Conservation (phyloP, 2,113 vertebrate genomes). For the Pluvianellus socialis region DNA sequence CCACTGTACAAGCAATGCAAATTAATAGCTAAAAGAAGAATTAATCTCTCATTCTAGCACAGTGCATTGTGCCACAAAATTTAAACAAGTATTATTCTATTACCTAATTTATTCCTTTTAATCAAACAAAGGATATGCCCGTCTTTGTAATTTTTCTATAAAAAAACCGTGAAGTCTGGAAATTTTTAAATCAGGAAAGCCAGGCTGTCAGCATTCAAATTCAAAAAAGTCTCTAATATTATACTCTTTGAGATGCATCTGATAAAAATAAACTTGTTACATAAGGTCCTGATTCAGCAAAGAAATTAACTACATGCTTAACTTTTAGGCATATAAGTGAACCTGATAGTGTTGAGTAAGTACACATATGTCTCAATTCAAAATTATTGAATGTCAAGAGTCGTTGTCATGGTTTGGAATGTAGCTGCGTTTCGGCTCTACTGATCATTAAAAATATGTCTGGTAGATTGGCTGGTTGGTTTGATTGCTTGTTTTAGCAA, state of each 20-base stretch:
- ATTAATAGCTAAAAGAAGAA: background rate
- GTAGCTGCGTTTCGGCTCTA: background rate
- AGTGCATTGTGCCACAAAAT: background rate
- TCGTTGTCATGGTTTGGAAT: background rate
- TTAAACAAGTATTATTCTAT: background rate
- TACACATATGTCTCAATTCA: background rate
- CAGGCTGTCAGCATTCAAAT: background rate
- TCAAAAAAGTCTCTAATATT: background rate
- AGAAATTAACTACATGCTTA: background rate
- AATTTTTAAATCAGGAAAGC: background rate
- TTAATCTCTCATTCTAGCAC: background rate
- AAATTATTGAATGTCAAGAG: background rate
- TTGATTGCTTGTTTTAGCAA: background rate
- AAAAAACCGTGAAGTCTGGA: background rate
- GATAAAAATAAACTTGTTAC: slow-evolving; percentile 46
- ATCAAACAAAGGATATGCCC: background rate
- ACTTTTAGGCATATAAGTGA: background rate
- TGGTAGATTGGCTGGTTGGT: background rate
- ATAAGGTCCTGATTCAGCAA: slow-evolving; percentile 38
- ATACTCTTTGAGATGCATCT: background rate
- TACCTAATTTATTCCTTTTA: background rate
- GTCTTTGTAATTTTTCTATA: background rate
- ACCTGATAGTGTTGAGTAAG: background rate
- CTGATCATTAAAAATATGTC: background rate
- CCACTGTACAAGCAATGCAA: background rate